phyloP scores from a whole-genome alignment of 2,113 vertebrate species.

The Theristicus caerulescens region DNA sequence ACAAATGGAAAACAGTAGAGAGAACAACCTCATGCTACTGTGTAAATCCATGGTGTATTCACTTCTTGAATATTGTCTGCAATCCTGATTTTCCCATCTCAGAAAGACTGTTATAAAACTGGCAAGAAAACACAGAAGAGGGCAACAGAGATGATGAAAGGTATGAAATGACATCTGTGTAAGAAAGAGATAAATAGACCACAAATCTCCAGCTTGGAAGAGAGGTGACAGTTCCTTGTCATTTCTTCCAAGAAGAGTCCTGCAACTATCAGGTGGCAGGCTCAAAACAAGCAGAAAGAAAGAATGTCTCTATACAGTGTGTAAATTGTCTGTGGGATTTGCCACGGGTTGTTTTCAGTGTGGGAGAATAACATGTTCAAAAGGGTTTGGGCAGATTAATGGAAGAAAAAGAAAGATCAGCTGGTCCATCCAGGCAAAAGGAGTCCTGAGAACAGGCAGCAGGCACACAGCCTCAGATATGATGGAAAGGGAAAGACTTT shows the following conservation, averaged over 20 bases:
- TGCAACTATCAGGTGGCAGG: not conserved
- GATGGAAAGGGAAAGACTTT: not conserved
- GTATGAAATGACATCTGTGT: not conserved
- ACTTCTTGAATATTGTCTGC: not conserved
- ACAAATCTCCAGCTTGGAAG: not conserved
- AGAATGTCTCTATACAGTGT: not conserved
- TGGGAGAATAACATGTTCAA: not conserved
- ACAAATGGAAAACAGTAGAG: not conserved
- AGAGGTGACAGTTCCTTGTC: not conserved
- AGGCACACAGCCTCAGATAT: not conserved
- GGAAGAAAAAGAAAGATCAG: not conserved
- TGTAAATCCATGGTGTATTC: not conserved
- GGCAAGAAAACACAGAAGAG: not conserved
- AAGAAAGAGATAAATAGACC: not conserved
- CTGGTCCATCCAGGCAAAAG: not conserved
- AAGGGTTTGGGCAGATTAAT: not conserved
- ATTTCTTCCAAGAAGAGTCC: not conserved
- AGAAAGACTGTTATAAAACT: not conserved
- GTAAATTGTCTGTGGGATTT: not conserved
- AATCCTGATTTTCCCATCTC: not conserved
- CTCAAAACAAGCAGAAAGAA: not conserved
- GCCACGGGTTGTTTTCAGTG: not conserved
- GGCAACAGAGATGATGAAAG: not conserved
- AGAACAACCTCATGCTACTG: not conserved
- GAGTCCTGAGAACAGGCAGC: not conserved